Base-by-base conservation (phyloP, 2,797 vertebrate genomes). In the Anisognathus igniventris region DNA sequence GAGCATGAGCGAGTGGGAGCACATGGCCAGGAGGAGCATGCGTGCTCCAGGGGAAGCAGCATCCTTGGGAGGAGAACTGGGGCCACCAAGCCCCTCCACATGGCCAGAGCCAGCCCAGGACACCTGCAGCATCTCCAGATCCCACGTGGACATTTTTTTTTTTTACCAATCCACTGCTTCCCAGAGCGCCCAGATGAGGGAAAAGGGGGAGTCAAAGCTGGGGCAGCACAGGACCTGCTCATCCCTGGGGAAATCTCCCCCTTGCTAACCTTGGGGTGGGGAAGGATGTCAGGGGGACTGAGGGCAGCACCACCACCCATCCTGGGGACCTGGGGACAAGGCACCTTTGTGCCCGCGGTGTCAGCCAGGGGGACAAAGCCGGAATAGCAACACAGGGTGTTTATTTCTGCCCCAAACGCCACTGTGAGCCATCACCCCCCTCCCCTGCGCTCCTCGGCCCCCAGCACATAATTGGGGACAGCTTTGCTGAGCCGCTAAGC, bases 261-360 rank as follows among this genome's bases (percentile, higher is more conserved):
- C 0, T 45, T 28, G 14, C 17, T 37, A 12, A n/a, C 3, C 31
- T 35, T 17, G 8, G 48, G 10, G 8, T 17, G n/a, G 50, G 21
- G 33, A 39, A 73, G 9, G 58, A 58, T 44, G 50, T 12, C 0
- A 0, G 12, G 24, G 8, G 44, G 28, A 18, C 30, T 31, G 40
- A 58, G 4, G 31, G 50, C 35, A 51, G 56, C 64, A 30, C 5
- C 0, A 0, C 8, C 68, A 2, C 54, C 35, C 17, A 4, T 14
- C 23, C 37, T 21, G 44, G 50, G 30, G n/a, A 40, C 23, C 37
- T 21, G 44, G 50, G 30, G n/a, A 40, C 2, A 4, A 5, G 28
- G 20, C 33, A n/a, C 40, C 45, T 44, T 25, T 0, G 0, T 22
- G 35, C 14, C 9, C 1, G 0, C 5, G 6, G 12, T 2, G 1